Conservation (phyloP, 2,113 vertebrate genomes). For the Psittacula cyanocephala region DNA sequence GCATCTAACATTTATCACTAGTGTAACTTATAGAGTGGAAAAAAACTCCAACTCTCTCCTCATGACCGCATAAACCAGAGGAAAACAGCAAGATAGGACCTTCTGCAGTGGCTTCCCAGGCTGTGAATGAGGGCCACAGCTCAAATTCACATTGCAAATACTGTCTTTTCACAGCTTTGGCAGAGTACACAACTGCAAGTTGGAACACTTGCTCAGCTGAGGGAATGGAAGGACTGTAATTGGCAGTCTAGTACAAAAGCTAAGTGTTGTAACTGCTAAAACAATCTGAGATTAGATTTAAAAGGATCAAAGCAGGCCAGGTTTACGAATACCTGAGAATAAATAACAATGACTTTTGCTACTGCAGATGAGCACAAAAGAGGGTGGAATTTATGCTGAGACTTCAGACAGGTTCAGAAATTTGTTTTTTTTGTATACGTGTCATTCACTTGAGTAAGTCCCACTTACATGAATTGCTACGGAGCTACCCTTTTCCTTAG, state of each 20-base stretch:
- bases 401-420: not conserved
- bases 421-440: not conserved
- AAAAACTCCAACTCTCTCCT: not conserved
- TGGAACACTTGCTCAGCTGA: not conserved
- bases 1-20: not conserved
- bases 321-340: not conserved
- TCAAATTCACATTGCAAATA: not conserved
- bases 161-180: not conserved
- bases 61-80: not conserved
- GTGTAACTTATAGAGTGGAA: not conserved
- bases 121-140: not conserved
- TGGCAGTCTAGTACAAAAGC: not conserved
- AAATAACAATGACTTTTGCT: not conserved
- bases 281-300: not conserved
- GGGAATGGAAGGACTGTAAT: not conserved
- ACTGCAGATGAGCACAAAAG: not conserved
- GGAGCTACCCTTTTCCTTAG: not conserved
- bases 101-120: not conserved
- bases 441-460: not conserved
- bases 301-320: not conserved
- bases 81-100: not conserved
- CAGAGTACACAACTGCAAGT: not conserved
- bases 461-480: not conserved
- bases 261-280: not conserved
- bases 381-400: not conserved